A percentile compares a stretch with the other conserved stretches of the same genome.
phyloP scores from a whole-genome alignment of 1,140 invertebrate genomes.

The Aphidius ervi region DNA sequence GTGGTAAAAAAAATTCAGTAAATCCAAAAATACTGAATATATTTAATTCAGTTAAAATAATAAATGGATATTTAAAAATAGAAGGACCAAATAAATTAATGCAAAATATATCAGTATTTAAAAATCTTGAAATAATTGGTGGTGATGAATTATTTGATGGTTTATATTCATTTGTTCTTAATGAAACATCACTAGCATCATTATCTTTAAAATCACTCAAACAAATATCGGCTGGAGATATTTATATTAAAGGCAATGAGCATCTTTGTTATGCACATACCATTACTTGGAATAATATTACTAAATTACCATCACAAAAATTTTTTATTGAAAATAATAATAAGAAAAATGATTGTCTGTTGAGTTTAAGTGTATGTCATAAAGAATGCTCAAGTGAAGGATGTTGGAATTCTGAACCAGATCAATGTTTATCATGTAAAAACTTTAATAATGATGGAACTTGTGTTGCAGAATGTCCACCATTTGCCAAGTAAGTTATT shows the following conservation, averaged over 20 bases:
- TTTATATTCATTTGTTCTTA: constrained; percentile 84
- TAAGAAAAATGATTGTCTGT: constrained; percentile 64
- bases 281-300: constrained; percentile 81
- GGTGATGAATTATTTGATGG: constrained; percentile 82
- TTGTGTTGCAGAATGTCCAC: constrained; percentile 76
- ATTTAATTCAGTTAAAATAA: constrained; percentile 87
- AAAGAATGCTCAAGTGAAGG: constrained; percentile 81
- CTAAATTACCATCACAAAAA: constrained; percentile 67
- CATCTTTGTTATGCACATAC: constrained; percentile 84
- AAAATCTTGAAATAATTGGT: constrained; percentile 88
- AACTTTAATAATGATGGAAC: constrained; percentile 73
- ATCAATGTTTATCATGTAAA: constrained; percentile 85
- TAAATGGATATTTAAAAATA: constrained; percentile 89
- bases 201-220: constrained; percentile 81
- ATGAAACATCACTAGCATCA: constrained; percentile 82
- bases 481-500: constrained; percentile 61
- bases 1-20: constrained; percentile 70
- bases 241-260: constrained; percentile 85
- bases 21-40: constrained; percentile 82
- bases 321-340: constrained; percentile 73
- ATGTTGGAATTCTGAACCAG: constrained; percentile 89
- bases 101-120: constrained; percentile 85
- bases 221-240: constrained; percentile 80
- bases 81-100: constrained; percentile 83
- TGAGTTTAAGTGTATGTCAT: constrained; percentile 75